Evolutionary conservation across 2,797 vertebrate species (phyloP).

Genomic region (Oreochromis mossambicus): DNA sequence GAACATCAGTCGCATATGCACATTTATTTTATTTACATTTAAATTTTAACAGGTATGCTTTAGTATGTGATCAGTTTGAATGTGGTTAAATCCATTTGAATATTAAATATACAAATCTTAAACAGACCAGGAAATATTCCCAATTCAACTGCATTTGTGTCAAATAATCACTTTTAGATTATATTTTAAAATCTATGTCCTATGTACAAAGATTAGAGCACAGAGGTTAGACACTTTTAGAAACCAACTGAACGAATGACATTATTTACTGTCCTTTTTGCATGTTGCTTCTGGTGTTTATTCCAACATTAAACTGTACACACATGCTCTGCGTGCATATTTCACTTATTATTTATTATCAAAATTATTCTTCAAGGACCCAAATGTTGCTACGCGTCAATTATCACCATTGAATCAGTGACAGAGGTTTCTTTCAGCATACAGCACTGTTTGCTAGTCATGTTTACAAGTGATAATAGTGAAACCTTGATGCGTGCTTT

Average conservation of each 20-base stretch:
- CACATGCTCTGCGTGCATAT: not conserved
- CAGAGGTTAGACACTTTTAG: not conserved
- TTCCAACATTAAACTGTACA: not conserved
- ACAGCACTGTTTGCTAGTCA: not conserved
- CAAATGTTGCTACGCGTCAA: not conserved
- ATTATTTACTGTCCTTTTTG: not conserved
- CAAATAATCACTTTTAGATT: not conserved
- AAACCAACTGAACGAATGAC: not conserved
- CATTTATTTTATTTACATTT: not conserved
- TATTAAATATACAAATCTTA: not conserved
- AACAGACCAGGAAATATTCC: not conserved
- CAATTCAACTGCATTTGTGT: not conserved
- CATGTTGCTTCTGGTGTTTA: not conserved
- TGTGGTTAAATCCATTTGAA: not conserved
- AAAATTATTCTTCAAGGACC: not conserved
- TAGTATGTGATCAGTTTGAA: rapidly evolving
- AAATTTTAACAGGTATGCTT: not conserved
- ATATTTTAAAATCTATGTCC: not conserved
- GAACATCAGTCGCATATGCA: not conserved
- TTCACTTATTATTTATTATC: not conserved
- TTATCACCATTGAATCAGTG: not conserved
- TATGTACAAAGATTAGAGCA: not conserved
- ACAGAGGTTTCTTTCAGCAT: not conserved
- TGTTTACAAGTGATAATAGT: not conserved
- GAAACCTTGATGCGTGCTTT: slow-evolving; percentile 8